Base-by-base conservation (phyloP, 1,140 invertebrate species). In the Drosophila sulfurigaster region DNA sequence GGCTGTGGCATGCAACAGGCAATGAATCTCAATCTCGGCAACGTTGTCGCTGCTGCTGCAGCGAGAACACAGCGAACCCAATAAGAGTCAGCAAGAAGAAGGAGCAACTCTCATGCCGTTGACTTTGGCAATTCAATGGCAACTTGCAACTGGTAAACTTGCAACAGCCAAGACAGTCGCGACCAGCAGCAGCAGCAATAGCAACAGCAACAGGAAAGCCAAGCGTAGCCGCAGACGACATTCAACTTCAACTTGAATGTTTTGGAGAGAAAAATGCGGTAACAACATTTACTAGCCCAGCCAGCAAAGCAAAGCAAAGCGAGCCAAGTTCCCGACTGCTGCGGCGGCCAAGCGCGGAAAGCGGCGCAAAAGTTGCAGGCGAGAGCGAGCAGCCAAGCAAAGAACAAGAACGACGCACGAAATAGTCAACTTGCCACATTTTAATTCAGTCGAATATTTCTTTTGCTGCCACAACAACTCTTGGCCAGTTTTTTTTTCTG, bases 351-450 rank as follows among this genome's bases (percentile, higher is more conserved):
- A 57, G 63, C 62, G 15, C 59, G 20, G 20, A 25, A 25, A 49
- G 57, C 58, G 70, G 51, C 60, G 20, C 20, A 25, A 25, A 62
- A 63, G 75, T 38, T 38, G 35, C 49, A 63, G 62, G 28, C 20
- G 20, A 20, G 20, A 20, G 28, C 51, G 65, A 25, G 45, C 58
- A 62, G 8, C 13, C 54, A 60, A 58, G 52, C 63, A 82, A 78
- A 68, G n/a, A 45, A 51, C 20, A 15, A n/a, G 13, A 49, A 46
- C 38, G 28, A 46, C 65, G 78, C 85, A 88, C 85, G 75, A 81
- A 79, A 89, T 80, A 88, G 81, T 89, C 85, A 85, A 87, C 80
- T 83, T 87, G 78, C 85, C 85, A 85, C 85, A 88, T 89, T 88
- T 88, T 88, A 89, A 88, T 88, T 88, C 85, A 89, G 77, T 85